phyloP scores from a whole-genome alignment of 2,797 vertebrate genomes.

The Perdix hodgsoniae region DNA sequence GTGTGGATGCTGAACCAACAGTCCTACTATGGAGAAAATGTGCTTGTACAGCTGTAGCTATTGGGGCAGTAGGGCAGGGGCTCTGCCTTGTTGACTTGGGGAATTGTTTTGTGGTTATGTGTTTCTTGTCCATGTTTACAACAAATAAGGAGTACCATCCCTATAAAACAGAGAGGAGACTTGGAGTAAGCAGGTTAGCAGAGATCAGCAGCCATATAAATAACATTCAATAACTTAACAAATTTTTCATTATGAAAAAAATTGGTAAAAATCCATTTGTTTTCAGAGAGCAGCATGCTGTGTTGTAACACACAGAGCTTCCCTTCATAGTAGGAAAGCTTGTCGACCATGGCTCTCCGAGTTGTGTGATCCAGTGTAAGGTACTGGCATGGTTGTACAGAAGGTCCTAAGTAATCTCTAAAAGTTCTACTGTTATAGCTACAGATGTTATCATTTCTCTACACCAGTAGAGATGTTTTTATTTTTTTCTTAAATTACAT shows the following conservation, averaged over 20 bases:
- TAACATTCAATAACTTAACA: neutral
- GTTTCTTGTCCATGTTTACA: neutral
- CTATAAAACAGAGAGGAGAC: neutral
- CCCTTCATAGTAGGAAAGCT: neutral
- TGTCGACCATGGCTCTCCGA: neutral
- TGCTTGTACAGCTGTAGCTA: rapidly evolving
- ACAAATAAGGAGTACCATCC: neutral
- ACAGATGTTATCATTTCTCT: neutral
- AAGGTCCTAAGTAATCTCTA: neutral
- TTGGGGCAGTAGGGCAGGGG: neutral
- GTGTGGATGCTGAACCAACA: neutral
- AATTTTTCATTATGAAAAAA: neutral
- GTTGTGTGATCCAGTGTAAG: neutral
- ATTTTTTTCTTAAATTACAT: neutral
- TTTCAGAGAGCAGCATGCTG: neutral
- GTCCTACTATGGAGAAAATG: neutral
- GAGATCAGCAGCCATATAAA: neutral
- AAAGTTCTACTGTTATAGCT: neutral
- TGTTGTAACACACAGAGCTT: neutral
- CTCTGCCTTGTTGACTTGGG: neutral
- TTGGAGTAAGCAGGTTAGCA: neutral
- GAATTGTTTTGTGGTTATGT: neutral
- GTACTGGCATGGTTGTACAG: neutral
- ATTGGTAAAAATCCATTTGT: rapidly evolving
- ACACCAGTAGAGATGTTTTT: neutral